A percentile compares a stretch with the other conserved stretches of the same genome.
Conservation (phyloP, 2,113 vertebrate species). For the Cricetomys ansorgei region DNA sequence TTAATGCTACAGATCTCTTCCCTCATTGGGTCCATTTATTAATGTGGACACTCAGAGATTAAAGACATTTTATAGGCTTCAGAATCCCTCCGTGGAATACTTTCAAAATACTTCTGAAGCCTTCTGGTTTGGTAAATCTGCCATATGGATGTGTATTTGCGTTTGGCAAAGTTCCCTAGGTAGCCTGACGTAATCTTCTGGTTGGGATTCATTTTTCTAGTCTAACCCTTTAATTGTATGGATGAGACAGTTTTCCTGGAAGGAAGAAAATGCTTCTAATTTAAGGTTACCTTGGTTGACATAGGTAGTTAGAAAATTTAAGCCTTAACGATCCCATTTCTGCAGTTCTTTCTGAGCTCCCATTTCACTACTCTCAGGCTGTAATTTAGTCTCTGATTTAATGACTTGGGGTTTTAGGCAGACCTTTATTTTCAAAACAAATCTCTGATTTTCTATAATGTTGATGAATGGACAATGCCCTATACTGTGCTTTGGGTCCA, state of each 20-base stretch:
- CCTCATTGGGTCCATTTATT: neutral
- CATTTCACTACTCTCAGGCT: constrained; percentile 19
- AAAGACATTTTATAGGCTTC: neutral
- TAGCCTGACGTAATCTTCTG: constrained; percentile 29
- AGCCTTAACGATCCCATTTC: neutral
- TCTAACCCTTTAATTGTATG: constrained; percentile 41
- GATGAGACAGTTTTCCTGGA: constrained; percentile 49
- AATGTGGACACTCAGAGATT: neutral
- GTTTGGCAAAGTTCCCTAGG: constrained; percentile 10
- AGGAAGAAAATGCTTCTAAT: constrained; percentile 31
- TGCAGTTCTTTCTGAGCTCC: constrained; percentile 23
- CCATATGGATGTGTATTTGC: neutral
- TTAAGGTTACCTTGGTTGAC: constrained; percentile 54
- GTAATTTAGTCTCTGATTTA: constrained; percentile 70
- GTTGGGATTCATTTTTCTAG: constrained; percentile 48
- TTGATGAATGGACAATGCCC: constrained; percentile 69
- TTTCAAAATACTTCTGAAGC: constrained; percentile 29
- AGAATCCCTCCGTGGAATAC: neutral
- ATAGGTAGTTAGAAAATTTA: constrained; percentile 27
- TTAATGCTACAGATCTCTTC: neutral
- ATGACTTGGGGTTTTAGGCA: constrained; percentile 58
- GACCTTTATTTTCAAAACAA: constrained; percentile 68
- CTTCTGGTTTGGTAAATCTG: neutral
- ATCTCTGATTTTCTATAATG: constrained; percentile 39
- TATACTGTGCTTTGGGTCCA: constrained; percentile 54